Evolutionary conservation across 1,140 invertebrate species (phyloP).

Genomic region (Drosophila sucinea): DNA sequence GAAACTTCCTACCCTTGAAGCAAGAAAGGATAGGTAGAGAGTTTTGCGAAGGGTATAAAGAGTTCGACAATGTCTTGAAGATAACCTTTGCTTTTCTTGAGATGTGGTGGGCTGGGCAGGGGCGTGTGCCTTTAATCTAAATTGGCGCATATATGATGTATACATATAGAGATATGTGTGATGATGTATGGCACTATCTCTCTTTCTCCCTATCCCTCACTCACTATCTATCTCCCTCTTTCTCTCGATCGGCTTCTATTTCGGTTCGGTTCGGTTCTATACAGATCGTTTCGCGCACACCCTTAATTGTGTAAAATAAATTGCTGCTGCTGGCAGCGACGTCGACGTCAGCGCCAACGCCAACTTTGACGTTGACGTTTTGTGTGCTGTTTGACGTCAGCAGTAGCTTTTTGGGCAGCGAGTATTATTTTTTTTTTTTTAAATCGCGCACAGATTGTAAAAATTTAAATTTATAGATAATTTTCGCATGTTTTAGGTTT

Average conservation of each 20-base stretch:
- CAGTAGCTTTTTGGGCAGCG: constrained; percentile 70
- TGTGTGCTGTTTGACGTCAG: constrained; percentile 69
- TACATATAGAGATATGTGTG: constrained; percentile 20
- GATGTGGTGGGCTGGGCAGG: constrained; percentile 52
- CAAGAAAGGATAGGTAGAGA: too few species aligned
- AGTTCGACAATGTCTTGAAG: constrained; percentile 12
- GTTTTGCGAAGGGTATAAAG: constrained; percentile 33
- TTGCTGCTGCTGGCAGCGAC: constrained; percentile 59
- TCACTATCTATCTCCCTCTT: constrained; percentile 58
- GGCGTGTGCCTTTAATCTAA: constrained; percentile 79
- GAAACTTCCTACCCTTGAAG: too few species aligned
- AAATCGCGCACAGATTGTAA: constrained; percentile 79
- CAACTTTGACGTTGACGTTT: constrained; percentile 33
- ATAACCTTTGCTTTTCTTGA: constrained; percentile 29
- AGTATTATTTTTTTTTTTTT: constrained; percentile 58
- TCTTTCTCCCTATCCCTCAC: background rate
- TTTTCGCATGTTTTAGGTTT: constrained; percentile 77
- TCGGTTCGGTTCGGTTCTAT: constrained; percentile 15
- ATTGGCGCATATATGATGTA: constrained; percentile 74
- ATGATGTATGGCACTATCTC: constrained; percentile 29
- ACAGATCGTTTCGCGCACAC: constrained; percentile 62
- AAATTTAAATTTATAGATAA: constrained; percentile 82
- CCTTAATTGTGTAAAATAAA: constrained; percentile 82
- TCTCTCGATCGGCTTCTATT: constrained; percentile 19
- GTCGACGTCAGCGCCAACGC: constrained; percentile 35